Conservation (phyloP, 2,888 invertebrate genomes). For the Silvanus unidentatus region DNA sequence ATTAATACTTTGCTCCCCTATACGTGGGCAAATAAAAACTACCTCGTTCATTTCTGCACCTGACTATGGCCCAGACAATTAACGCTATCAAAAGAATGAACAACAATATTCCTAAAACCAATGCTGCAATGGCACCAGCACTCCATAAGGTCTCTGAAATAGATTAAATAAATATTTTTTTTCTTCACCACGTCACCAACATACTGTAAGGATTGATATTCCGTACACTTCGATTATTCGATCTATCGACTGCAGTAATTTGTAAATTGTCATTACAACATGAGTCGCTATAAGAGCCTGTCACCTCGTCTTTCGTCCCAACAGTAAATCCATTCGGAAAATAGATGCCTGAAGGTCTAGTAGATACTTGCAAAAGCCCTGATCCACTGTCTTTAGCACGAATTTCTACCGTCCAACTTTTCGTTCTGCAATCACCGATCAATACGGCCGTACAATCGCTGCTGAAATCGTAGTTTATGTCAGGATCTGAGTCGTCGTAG, state of each 20-base stretch:
- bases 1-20: constrained; percentile 28
- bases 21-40: constrained; percentile 54
- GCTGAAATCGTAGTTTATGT: constrained; percentile 37
- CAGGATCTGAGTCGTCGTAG: constrained; percentile 29
- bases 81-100: constrained; percentile 56
- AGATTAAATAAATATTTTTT: too few relatives aligned
- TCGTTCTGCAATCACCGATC: constrained; percentile 55
- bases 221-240: constrained; percentile 59
- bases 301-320: constrained; percentile 61
- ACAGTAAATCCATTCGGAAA: constrained; percentile 59
- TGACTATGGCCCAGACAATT: constrained; percentile 53
- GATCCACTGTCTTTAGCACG: constrained; percentile 60
- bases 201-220: constrained; percentile 54
- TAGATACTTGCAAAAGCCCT: constrained; percentile 57
- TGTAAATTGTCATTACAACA: constrained; percentile 67
- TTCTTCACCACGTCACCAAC: too few relatives aligned
- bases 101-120: constrained; percentile 58
- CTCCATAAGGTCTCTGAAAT: constrained; percentile 35
- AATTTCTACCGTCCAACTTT: constrained; percentile 65
- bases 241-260: constrained; percentile 62
- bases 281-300: constrained; percentile 62
- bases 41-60: constrained; percentile 49
- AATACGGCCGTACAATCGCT: constrained; percentile 45
- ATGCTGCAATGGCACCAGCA: constrained; percentile 58
- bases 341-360: constrained; percentile 56